phyloP scores from a whole-genome alignment of 2,797 vertebrate genomes.

The Cryptoprocta ferox region DNA sequence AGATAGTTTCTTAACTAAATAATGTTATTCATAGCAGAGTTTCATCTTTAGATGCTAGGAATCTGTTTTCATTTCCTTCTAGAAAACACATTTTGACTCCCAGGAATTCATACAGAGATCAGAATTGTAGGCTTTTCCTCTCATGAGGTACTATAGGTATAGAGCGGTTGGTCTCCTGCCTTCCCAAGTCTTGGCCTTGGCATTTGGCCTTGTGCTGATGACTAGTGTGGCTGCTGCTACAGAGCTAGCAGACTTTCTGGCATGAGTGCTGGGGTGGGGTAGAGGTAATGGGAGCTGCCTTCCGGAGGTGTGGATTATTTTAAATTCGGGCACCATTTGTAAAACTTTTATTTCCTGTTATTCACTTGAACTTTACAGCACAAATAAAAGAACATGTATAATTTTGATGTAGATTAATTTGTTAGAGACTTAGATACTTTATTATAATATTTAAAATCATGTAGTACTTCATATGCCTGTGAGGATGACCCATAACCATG shows the following conservation, averaged over 20 bases:
- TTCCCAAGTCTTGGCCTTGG: neutral
- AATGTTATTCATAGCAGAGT: neutral
- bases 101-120: neutral
- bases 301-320: constrained; percentile 2
- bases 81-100: neutral
- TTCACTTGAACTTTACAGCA: constrained; percentile 7
- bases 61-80: neutral
- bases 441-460: constrained; percentile 17
- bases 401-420: neutral
- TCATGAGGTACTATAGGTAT: neutral
- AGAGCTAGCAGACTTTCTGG: neutral
- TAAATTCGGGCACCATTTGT: neutral
- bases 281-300: neutral
- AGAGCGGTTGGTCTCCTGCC: neutral
- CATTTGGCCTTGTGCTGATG: neutral
- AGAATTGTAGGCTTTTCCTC: neutral
- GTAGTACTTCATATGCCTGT: neutral
- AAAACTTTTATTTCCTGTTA: constrained; percentile 39
- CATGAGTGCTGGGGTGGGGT: neutral
- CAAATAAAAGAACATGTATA: neutral
- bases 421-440: neutral
- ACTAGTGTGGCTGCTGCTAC: accelerated
- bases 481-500: neutral
- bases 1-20: neutral
- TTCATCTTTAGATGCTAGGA: neutral